Evolutionary conservation across 2,113 vertebrate genomes (phyloP), one percentile per base, ranked within the genome.

Genomic region (Phyllostomus hastatus): DNA sequence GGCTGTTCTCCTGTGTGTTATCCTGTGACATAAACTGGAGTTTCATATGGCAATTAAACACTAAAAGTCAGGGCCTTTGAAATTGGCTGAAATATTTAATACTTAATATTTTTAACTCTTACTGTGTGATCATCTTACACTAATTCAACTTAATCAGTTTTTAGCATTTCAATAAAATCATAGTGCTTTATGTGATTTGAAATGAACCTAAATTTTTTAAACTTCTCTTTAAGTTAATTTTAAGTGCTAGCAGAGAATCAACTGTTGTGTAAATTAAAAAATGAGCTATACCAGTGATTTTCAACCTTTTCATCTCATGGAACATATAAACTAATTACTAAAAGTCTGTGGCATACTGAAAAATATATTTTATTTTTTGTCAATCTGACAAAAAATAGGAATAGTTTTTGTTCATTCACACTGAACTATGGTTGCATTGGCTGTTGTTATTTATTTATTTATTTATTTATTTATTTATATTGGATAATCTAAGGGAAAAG

Each of bases 261-360:
- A 98, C 98, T 97, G 98, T 98, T 99, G 98, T 97, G 98, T 98
- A 98, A 98, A 98, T 98, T 98, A 98, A 99, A 98, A 98, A 98
- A 98, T 97, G 97, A 98, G 94, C 94, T 97, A 6, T 9, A 90
- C 28, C 28, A 64, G 28, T 31, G 61, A 64, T 64, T 64, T 64
- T 31, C 61, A 64, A 31, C 28, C 61, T 64, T 64, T 31, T 31
- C 11, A 31, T 64, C 28, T 15, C 26, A 64, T 14, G 11, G 59
- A 26, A 28, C 28, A 5, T 10, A 64, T 28, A 64, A 64, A 6
- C 61, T 64, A 64, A 64, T 31, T 14, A 64, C 28, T 64, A 64
- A 64, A 64, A 64, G 28, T 64, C 61, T 15, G 4, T 26, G 24
- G 28, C 61, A 64, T 12, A 64, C 61, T 11, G 26, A 64, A 59